These are phyloP conservation scores for Channa striata DNA, from an alignment of 2,797 vertebrate genomes.

Conservation along the genomic window DNA sequence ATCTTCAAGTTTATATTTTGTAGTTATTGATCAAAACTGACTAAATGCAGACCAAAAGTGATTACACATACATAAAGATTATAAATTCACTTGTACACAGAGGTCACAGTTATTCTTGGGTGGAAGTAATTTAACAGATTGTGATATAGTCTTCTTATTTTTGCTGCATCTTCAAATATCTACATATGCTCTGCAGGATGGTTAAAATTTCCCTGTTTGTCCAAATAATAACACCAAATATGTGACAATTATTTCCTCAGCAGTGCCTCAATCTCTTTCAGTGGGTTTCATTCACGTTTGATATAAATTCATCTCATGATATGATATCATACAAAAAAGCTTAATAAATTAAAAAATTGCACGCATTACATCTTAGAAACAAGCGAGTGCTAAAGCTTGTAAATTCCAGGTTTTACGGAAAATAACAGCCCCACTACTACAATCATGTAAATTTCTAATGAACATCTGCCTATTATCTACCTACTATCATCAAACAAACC, in stretches of 20 bases:
- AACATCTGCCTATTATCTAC: constrained; percentile 63
- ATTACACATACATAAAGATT: neutral
- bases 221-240: neutral
- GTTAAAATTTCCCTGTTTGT: neutral
- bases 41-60: neutral
- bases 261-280: neutral
- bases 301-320: neutral
- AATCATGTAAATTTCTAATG: constrained; percentile 48
- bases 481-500: constrained; percentile 59
- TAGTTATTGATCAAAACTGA: constrained; percentile 5
- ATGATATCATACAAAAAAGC: neutral
- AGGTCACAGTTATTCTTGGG: neutral
- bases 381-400: constrained; percentile 35
- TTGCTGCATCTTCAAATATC: no score
- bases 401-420: constrained; percentile 58
- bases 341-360: neutral
- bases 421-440: constrained; percentile 32
- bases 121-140: neutral
- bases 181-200: neutral
- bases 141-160: neutral
- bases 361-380: constrained; percentile 5
- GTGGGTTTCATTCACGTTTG: neutral
- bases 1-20: constrained; percentile 3
- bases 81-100: neutral
- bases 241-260: constrained; percentile 1